These are phyloP conservation scores for Oligia fasciuncula DNA, from an alignment of 2,888 invertebrate species.

Conservation along the genomic window DNA sequence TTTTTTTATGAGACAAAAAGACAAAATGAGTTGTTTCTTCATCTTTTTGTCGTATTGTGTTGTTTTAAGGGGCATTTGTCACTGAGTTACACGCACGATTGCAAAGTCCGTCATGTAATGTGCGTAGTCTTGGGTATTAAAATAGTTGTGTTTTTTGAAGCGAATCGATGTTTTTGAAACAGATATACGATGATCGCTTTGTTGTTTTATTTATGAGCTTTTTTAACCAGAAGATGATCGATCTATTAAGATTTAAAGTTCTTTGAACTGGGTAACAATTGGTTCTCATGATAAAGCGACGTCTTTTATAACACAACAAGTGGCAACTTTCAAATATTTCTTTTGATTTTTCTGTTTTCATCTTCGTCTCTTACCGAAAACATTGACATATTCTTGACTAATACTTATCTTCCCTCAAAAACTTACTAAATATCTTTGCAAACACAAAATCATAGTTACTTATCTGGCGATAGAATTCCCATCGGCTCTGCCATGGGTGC, in stretches of 20 bases:
- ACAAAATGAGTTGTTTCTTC: slow-evolving; percentile 59
- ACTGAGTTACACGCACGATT: slow-evolving; percentile 59
- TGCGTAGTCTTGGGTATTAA: slow-evolving; percentile 38
- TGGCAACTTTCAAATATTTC: background rate
- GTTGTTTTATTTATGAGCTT: slow-evolving; percentile 36
- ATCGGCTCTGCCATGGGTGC: slow-evolving; percentile 54
- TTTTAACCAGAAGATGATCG: slow-evolving; percentile 6
- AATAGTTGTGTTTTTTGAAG: slow-evolving; percentile 42
- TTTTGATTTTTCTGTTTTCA: background rate
- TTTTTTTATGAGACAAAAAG: slow-evolving; percentile 60
- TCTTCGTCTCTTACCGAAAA: background rate
- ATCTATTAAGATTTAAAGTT: background rate
- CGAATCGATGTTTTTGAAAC: slow-evolving; percentile 27
- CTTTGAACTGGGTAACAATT: background rate
- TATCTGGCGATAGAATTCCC: slow-evolving; percentile 62
- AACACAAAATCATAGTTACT: slow-evolving; percentile 57
- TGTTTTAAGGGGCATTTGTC: slow-evolving; percentile 62
- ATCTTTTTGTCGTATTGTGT: slow-evolving; percentile 63
- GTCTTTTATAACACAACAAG: background rate
- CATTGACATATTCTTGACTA: background rate
- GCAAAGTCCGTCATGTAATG: slow-evolving; percentile 43
- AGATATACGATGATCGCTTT: slow-evolving; percentile 46
- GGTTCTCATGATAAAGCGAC: background rate
- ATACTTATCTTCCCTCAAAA: background rate
- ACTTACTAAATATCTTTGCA: slow-evolving; percentile 11